Evolutionary conservation across 2,113 vertebrate genomes (phyloP).

Genomic region (Macrotus californicus): DNA sequence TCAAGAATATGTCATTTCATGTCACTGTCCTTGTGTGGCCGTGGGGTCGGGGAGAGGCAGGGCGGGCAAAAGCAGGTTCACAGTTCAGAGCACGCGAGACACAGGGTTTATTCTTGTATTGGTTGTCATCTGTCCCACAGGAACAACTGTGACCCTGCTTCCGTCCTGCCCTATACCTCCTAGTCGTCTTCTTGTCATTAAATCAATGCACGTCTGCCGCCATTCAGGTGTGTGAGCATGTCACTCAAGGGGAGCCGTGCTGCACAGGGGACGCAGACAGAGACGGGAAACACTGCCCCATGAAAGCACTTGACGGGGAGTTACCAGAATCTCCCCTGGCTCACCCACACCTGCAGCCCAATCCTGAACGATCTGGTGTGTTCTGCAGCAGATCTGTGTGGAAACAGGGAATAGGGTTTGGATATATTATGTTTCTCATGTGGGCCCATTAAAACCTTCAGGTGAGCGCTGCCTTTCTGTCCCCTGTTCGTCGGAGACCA

Average conservation of each 20-base stretch:
- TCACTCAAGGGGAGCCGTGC: not conserved
- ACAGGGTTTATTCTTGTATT: not conserved
- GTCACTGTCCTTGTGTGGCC: too few relatives aligned
- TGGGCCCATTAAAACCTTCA: not conserved
- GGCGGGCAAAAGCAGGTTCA: not conserved
- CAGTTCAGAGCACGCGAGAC: not conserved
- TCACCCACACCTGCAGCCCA: not conserved
- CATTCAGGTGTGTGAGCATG: not conserved
- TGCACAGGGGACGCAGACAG: not conserved
- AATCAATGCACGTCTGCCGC: not conserved
- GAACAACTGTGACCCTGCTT: not conserved
- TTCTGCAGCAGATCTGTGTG: not conserved
- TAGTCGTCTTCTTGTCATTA: not conserved
- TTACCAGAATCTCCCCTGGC: not conserved
- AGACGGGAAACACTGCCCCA: rapidly evolving
- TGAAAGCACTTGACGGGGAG: not conserved
- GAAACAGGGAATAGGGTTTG: not conserved
- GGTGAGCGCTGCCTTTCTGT: not conserved
- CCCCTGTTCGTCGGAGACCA: not conserved
- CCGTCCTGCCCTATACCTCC: not conserved
- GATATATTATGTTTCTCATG: not conserved
- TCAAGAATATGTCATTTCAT: not conserved
- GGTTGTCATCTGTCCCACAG: not conserved
- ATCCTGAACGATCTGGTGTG: too few relatives aligned
- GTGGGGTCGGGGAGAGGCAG: rapidly evolving